Base-by-base conservation (phyloP, 2,797 vertebrate genomes). In the Sarcophilus harrisii region DNA sequence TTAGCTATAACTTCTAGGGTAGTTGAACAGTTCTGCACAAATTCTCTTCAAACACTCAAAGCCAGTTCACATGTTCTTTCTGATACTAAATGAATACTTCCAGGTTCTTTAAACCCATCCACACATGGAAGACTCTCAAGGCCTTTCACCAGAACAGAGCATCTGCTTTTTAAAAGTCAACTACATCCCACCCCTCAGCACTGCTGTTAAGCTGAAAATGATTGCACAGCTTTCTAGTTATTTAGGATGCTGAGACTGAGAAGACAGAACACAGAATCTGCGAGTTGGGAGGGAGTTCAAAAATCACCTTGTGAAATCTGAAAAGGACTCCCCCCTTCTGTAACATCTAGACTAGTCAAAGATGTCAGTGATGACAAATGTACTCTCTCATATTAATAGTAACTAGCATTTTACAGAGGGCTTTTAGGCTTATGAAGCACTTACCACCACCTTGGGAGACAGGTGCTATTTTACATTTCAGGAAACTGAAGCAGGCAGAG, bases 191-290 rank as follows among this genome's bases (percentile, higher is more conserved):
- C 5, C n/a, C 21, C n/a, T 18, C n/a, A 73, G n/a, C n/a, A 38
- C 32, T 1, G 2, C 0, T n/a, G 52, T 0, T 0, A 21, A 21
- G n/a, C 16, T 5, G 62, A 73, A 32, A 14, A 73, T 5, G 8
- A 18, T 38, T 73, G n/a, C 13, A 18, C 4, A 18, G 14, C 32
- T 30, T 60, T 60, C 1, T 66, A 30, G 5, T 32, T 66, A 66
- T n/a, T 66, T n/a, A 66, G 30, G 62, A n/a, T 10, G 4, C 30
- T 73, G 62, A 73, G 32, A 38, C 62, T n/a, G 32, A 16, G 32
- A 73, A 38, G 14, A 38, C 32, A 73, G 62, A 59, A 10, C 27
- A 16, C n/a, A 38, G 14, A 38, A 2, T 21, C 16, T n/a, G 2
- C 38, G n/a, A 73, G 30, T 32, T n/a, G 32, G 60, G 60, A 54